phyloP scores from a whole-genome alignment of 2,888 invertebrate species.

The Dasysyrphus tricinctus region DNA sequence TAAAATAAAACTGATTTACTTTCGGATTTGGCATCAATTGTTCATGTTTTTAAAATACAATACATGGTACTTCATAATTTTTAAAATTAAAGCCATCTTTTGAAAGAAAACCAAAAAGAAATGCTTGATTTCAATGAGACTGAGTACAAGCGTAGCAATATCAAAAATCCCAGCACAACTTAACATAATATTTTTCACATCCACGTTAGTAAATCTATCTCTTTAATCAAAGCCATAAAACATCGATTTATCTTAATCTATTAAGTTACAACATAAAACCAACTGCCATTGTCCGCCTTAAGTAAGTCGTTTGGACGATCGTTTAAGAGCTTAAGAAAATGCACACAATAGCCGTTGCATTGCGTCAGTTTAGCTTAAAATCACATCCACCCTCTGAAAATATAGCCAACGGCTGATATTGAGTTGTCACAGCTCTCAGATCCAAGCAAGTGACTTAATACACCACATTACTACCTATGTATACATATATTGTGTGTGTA shows the following conservation, averaged over 20 bases:
- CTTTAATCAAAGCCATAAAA: constrained; percentile 48
- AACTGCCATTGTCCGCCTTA: constrained; percentile 6
- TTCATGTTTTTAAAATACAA: too few relatives aligned
- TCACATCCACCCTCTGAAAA: constrained; percentile 50
- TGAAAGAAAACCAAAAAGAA: too few relatives aligned
- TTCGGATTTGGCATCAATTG: too few relatives aligned
- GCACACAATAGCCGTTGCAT: constrained; percentile 21
- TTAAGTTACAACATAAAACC: constrained; percentile 20
- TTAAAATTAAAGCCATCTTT: too few relatives aligned
- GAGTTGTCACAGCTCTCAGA: constrained; percentile 56
- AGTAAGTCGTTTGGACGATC: constrained; percentile 29
- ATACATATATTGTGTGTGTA: too few relatives aligned
- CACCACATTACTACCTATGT: neutral
- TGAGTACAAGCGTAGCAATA: too few relatives aligned
- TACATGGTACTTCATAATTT: too few relatives aligned
- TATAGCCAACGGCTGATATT: constrained; percentile 40
- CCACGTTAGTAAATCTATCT: constrained; percentile 16
- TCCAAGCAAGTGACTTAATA: constrained; percentile 30
- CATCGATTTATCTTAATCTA: constrained; percentile 61
- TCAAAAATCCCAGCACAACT: neutral
- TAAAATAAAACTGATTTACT: too few relatives aligned
- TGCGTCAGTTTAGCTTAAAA: constrained; percentile 30
- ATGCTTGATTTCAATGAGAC: too few relatives aligned
- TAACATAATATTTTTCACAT: neutral
- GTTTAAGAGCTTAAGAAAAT: constrained; percentile 24